Base-by-base conservation (phyloP, 2,113 vertebrate species). In the Microcebus jonahi region DNA sequence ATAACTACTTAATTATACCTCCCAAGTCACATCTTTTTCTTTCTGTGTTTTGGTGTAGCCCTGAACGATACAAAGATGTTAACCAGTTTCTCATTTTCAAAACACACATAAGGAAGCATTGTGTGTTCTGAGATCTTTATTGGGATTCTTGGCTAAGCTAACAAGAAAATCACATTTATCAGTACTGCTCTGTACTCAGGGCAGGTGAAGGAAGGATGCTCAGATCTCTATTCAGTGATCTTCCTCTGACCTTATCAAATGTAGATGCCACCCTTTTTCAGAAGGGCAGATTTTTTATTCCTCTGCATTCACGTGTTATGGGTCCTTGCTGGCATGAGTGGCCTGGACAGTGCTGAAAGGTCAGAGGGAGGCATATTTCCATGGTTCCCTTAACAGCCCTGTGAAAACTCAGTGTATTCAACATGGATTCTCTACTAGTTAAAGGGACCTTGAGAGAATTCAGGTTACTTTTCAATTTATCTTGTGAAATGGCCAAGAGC, bases 401-500 rank as follows among this genome's bases (percentile, higher is more conserved):
- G 7, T 73, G 73, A 86, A 81, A 75, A 93, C 27, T 45, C 42
- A 29, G 10, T 53, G 4, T n/a, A 73, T 53, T 81, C 57, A 93
- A 63, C 6, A 65, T 70, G 27, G 36, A 92, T 67, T 79, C 48
- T 31, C 18, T 57, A 82, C 29, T 39, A 55, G 18, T 59, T 67
- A 57, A 91, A 86, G 61, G 29, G 39, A 71, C 48, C 68, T 85
- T 84, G 42, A 34, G 50, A 94, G 3, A 94, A 90, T 79, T 86
- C 67, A 70, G 15, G 77, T 77, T 81, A 77, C 61, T 94, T 95
- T 94, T 65, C 53, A 57, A 73, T 87, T 29, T 90, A 75, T 87
- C 39, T 97, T 96, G 21, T 94, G 27, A 96, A 88, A 92, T 75
- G 94, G 25, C 68, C n/a, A 76, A 70, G 53, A 9, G 21, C 71